These are phyloP conservation scores for Virgularia gustaviana DNA, from an alignment of 92 coral and sea anemone genomes.

Conservation along the genomic window DNA sequence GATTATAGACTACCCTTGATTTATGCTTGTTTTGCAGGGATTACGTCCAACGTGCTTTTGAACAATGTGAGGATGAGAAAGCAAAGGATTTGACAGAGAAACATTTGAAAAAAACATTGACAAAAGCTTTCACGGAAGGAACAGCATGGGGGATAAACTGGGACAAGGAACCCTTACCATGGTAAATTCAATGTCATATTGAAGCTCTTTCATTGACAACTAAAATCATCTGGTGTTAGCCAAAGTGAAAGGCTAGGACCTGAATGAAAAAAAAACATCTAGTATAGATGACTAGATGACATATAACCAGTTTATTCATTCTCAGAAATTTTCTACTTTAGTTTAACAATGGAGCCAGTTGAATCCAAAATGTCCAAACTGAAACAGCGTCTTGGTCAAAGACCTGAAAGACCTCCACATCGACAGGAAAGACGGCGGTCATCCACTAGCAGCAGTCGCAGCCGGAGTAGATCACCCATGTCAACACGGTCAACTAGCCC, in stretches of 20 bases:
- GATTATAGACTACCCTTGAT: background rate
- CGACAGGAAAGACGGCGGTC: slow-evolving; percentile 46
- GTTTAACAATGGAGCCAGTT: slow-evolving; percentile 72
- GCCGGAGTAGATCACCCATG: slow-evolving; percentile 55
- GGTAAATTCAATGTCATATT: slow-evolving; percentile 42
- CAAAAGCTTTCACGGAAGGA: slow-evolving; percentile 77
- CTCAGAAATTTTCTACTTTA: too few species aligned
- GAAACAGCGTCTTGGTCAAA: slow-evolving; percentile 16
- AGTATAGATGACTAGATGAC: too few species aligned
- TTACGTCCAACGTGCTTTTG: slow-evolving; percentile 89
- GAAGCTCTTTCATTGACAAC: too few species aligned
- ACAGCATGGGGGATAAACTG: slow-evolving; percentile 81
- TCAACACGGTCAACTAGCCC: slow-evolving; percentile 30
- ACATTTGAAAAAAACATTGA: slow-evolving; percentile 68
- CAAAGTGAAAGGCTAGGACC: too few species aligned
- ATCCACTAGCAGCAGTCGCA: too few species aligned
- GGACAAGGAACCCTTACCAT: slow-evolving; percentile 87
- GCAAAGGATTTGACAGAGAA: slow-evolving; percentile 86
- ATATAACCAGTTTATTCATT: too few species aligned
- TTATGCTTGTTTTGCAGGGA: slow-evolving; percentile 53
- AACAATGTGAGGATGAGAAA: slow-evolving; percentile 77
- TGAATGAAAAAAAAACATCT: too few species aligned
- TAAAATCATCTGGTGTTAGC: too few species aligned
- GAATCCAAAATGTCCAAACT: slow-evolving; percentile 70
- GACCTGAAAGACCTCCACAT: slow-evolving; percentile 39